These are phyloP conservation scores for Temnothorax curvispinosus DNA, from an alignment of 1,140 invertebrate species.

Conservation along the genomic window DNA sequence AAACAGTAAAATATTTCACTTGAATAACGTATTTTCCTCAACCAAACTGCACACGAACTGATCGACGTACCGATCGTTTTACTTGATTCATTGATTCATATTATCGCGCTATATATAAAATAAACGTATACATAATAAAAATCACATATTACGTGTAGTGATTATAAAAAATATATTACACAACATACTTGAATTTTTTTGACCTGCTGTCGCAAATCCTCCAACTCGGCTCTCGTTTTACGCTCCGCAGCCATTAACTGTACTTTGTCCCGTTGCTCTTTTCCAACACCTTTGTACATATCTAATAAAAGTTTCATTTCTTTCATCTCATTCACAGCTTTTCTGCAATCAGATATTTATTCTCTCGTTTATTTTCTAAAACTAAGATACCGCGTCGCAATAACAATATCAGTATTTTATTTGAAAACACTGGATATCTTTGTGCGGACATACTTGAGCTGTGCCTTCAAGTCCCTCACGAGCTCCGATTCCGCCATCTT, in stretches of 20 bases:
- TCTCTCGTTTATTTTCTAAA: not conserved
- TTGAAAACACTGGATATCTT: not conserved
- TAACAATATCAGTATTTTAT: not conserved
- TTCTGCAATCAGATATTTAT: slow-evolving; percentile 87
- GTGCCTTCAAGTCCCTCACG: slow-evolving; percentile 94
- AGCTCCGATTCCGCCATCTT: slow-evolving; percentile 88
- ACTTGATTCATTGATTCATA: not conserved
- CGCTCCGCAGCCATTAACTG: slow-evolving; percentile 98
- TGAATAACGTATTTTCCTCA: not conserved
- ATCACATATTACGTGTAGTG: not conserved
- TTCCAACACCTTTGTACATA: slow-evolving; percentile 98
- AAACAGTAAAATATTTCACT: not conserved
- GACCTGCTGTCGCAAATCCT: slow-evolving; percentile 94
- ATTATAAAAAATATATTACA: not conserved
- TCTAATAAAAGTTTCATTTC: slow-evolving; percentile 97
- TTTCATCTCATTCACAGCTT: slow-evolving; percentile 96
- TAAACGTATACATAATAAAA: not conserved
- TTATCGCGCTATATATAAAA: not conserved
- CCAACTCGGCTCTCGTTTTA: slow-evolving; percentile 94
- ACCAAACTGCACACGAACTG: not conserved
- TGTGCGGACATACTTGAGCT: slow-evolving; percentile 91
- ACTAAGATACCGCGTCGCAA: not conserved
- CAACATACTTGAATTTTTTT: slow-evolving; percentile 91
- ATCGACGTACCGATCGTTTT: not conserved
- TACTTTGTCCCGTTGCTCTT: slow-evolving; percentile 98